Conservation (phyloP, 30 jellyfish, hydroid and myxozoan species). For the Haliclystus octoradiatus region DNA sequence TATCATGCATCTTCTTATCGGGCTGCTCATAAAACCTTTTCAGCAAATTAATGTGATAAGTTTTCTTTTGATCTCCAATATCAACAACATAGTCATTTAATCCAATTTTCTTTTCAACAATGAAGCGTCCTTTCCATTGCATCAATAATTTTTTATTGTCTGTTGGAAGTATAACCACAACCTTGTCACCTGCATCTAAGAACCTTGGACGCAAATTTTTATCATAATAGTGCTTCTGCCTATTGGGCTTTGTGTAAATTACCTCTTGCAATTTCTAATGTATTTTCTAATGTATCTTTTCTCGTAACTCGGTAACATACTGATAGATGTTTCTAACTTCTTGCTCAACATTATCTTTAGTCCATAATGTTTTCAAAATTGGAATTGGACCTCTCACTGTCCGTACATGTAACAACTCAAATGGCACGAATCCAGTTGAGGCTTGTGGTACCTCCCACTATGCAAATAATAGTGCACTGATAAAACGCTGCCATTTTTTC, state of each 20-base stretch:
- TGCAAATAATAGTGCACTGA: conserved; percentile 27
- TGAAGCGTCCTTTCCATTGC: conserved; percentile 49
- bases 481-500: conserved; percentile 35
- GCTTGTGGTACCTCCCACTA: conserved; percentile 52
- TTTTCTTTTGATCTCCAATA: conserved; percentile 5
- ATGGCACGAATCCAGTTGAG: conserved; percentile 28
- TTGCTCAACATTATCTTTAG: conserved; percentile 17
- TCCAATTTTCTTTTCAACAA: conserved; percentile 5
- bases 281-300: conserved; percentile 15
- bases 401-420: conserved; percentile 35
- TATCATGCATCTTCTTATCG: conserved; percentile 10
- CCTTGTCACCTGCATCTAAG: conserved; percentile 33
- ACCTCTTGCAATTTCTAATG: conserved; percentile 12
- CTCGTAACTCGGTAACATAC: conserved; percentile 29
- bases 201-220: conserved; percentile 7
- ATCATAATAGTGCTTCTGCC: conserved; percentile 26
- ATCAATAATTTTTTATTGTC: conserved; percentile 34
- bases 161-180: conserved; percentile 31
- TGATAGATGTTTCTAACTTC: conserved; percentile 29
- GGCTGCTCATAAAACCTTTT: conserved; percentile 9
- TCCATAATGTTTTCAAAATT: conserved; percentile 33
- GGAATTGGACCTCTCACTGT: conserved; percentile 42
- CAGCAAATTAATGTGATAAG: conserved; percentile 24
- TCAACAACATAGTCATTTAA: conserved; percentile 13
- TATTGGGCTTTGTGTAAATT: conserved; percentile 8